phyloP scores from a whole-genome alignment of 2,113 vertebrate genomes.

The Chascanopsetta lugubris region DNA sequence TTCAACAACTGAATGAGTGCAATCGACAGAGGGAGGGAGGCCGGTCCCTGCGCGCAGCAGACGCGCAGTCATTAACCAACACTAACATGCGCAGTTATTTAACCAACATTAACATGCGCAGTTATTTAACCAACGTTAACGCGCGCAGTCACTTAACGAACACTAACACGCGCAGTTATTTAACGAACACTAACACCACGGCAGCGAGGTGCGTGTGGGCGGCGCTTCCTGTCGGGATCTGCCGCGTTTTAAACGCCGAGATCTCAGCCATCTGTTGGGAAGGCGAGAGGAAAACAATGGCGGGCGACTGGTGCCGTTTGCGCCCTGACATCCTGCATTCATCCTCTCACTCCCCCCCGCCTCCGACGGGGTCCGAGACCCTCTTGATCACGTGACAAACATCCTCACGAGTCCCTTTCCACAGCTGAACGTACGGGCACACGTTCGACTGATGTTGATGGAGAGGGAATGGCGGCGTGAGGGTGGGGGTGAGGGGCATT shows the following conservation, averaged over 20 bases:
- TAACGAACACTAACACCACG: slow-evolving; percentile 55
- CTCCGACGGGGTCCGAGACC: no score
- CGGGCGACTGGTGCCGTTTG: background rate
- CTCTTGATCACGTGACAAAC: no score
- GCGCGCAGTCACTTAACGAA: no score
- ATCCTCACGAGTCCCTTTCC: no score
- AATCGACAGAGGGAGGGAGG: slow-evolving; percentile 36
- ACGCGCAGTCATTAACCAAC: slow-evolving; percentile 68
- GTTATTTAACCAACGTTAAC: slow-evolving; percentile 65
- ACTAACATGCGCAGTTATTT: slow-evolving; percentile 64
- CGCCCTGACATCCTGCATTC: slow-evolving; percentile 4
- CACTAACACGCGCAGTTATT: slow-evolving; percentile 62
- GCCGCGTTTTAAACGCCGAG: slow-evolving; percentile 40
- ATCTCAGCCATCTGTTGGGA: slow-evolving; percentile 39
- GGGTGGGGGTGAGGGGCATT: background rate
- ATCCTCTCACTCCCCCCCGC: no score
- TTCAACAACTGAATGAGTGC: slow-evolving; percentile 56
- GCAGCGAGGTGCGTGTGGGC: slow-evolving; percentile 28
- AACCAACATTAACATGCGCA: slow-evolving; percentile 68
- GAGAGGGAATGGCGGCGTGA: background rate
- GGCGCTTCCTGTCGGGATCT: slow-evolving; percentile 51
- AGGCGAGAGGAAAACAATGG: slow-evolving; percentile 14
- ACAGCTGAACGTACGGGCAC: no score
- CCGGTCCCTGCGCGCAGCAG: slow-evolving; percentile 49
- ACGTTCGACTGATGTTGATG: background rate